Conservation (phyloP, 1,140 invertebrate species). For the Alviniconcha marisindica region DNA sequence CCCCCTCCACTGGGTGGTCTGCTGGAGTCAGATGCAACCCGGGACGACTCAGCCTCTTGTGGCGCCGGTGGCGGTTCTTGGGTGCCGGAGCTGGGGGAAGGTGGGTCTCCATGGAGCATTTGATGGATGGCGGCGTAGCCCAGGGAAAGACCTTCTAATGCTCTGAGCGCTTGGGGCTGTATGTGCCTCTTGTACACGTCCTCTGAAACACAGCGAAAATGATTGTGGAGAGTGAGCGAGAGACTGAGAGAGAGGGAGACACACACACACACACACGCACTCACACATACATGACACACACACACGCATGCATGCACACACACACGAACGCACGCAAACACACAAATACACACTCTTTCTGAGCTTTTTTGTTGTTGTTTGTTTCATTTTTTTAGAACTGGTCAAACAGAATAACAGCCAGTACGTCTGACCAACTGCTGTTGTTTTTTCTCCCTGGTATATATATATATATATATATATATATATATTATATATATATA, state of each 20-base stretch:
- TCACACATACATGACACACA: too few species aligned
- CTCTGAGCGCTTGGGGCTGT: not conserved
- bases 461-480: too few species aligned
- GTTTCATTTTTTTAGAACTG: too few species aligned
- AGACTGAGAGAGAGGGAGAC: not conserved
- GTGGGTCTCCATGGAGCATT: not conserved
- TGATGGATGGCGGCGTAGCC: not conserved
- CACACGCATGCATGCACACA: too few species aligned
- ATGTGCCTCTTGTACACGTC: conserved; percentile 6
- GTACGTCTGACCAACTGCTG: too few species aligned
- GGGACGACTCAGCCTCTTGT: not conserved
- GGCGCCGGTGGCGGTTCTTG: not conserved
- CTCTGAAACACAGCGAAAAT: not conserved
- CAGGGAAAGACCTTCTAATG: not conserved
- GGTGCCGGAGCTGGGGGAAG: not conserved
- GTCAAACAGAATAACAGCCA: too few species aligned
- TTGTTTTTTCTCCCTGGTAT: too few species aligned
- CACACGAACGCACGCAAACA: too few species aligned
- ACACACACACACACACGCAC: too few species aligned
- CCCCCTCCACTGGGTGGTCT: not conserved
- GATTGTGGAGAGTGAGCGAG: too few species aligned
- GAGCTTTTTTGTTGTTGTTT: too few species aligned
- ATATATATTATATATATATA: not conserved
- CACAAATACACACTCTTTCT: too few species aligned
- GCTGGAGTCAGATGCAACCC: not conserved